Conservation (phyloP, 1,140 invertebrate species). For the Caenorhabditis inopinata region DNA sequence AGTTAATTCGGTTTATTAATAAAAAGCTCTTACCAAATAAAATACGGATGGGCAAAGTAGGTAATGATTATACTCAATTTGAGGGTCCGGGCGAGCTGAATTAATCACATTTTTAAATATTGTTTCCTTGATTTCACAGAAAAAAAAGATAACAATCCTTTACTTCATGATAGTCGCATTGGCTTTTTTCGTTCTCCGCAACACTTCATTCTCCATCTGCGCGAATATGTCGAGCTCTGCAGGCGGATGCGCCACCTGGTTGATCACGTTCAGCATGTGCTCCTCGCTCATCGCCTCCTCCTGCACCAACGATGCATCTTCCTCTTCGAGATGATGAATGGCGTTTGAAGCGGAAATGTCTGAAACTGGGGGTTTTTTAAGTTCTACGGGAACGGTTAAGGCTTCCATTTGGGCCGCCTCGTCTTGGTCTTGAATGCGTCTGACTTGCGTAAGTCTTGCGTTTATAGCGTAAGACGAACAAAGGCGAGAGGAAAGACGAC, state of each 20-base stretch:
- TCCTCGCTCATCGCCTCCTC: not conserved
- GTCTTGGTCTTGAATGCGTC: no score
- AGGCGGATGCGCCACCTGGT: not conserved
- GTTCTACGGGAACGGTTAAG: no score
- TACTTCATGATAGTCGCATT: not conserved
- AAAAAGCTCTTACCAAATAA: no score
- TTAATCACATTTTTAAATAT: no score
- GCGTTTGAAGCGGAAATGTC: not conserved
- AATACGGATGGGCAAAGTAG: not conserved
- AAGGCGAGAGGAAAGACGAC: no score
- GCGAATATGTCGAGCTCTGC: conserved; percentile 12
- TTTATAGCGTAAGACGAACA: no score
- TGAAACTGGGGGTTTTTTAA: not conserved
- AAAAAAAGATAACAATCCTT: no score
- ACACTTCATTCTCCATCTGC: conserved; percentile 31
- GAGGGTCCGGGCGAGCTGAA: not conserved
- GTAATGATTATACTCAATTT: conserved; percentile 11
- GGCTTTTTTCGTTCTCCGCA: conserved; percentile 23
- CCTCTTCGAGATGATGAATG: not conserved
- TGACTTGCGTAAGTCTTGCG: no score
- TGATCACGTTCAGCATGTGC: not conserved
- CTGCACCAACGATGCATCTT: not conserved
- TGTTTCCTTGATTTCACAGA: no score
- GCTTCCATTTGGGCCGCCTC: no score
- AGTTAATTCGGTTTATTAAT: no score